Percentiles rank a stretch among this genome's conserved stretches.
Evolutionary conservation across 2,797 vertebrate genomes (phyloP).

Genomic region (Trematomus bernacchii): DNA sequence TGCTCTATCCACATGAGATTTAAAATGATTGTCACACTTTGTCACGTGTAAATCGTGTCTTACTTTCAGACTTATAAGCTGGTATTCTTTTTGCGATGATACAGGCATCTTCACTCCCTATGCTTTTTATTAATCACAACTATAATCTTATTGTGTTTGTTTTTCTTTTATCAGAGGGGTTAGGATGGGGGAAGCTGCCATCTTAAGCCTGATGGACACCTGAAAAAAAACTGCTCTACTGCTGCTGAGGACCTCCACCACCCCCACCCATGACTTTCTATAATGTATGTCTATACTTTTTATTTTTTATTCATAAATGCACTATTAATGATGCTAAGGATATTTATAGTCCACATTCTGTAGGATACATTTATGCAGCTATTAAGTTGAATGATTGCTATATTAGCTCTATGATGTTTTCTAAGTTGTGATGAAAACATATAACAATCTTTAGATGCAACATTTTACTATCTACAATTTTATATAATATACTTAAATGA

Average conservation of each 20-base stretch:
- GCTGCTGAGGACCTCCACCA: constrained; percentile 62
- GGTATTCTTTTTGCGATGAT: not conserved
- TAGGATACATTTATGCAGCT: not conserved
- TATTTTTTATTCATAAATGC: constrained; percentile 7
- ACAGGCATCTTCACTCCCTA: not conserved
- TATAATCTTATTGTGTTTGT: constrained; percentile 15
- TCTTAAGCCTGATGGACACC: constrained; percentile 62
- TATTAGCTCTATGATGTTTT: not conserved
- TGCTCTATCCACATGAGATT: not conserved
- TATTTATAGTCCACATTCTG: not conserved
- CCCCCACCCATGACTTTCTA: constrained; percentile 76
- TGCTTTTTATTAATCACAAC: constrained; percentile 17
- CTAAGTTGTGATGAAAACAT: not conserved
- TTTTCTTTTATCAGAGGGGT: constrained; percentile 49
- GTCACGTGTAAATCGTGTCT: not conserved
- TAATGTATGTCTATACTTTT: constrained; percentile 65
- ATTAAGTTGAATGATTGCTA: not conserved
- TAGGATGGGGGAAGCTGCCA: constrained; percentile 66
- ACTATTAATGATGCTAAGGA: not conserved
- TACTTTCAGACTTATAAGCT: not conserved
- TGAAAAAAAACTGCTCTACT: constrained; percentile 47
- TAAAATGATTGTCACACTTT: not conserved
- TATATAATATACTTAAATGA: too few species aligned
- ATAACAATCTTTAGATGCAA: too few species aligned
- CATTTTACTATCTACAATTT: not conserved